Percentiles rank a stretch among this genome's conserved stretches.
phyloP scores from a whole-genome alignment of 2,888 invertebrate species.

The Zootermopsis nevadensis region DNA sequence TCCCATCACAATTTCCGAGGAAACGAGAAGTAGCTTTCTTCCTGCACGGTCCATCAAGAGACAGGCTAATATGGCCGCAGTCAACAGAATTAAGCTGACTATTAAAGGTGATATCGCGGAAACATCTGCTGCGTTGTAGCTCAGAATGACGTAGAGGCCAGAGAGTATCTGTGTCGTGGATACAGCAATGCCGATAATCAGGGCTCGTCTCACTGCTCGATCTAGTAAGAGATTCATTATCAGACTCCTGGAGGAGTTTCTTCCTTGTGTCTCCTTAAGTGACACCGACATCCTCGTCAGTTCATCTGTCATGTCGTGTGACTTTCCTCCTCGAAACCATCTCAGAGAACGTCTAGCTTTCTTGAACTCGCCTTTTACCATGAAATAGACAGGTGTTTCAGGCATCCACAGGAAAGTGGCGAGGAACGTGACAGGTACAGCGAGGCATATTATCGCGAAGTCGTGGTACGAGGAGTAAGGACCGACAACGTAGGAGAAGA shows the following conservation, averaged over 20 bases:
- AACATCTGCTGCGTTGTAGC: slow-evolving; percentile 18
- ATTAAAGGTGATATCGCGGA: slow-evolving; percentile 10
- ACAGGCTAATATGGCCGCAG: slow-evolving; percentile 28
- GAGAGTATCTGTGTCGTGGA: slow-evolving; percentile 29
- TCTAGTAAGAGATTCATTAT: slow-evolving; percentile 1
- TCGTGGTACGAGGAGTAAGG: slow-evolving; percentile 65
- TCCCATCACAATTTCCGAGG: background rate
- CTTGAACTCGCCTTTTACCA: background rate
- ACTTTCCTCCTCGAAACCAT: background rate
- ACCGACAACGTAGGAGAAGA: slow-evolving; percentile 67
- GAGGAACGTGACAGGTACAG: slow-evolving; percentile 65
- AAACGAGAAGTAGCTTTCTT: slow-evolving; percentile 20
- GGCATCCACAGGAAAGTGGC: slow-evolving; percentile 61
- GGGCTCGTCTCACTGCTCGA: slow-evolving; percentile 3
- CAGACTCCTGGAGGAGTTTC: background rate
- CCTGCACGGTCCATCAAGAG: slow-evolving; percentile 30
- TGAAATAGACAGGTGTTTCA: slow-evolving; percentile 35
- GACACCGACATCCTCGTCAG: background rate
- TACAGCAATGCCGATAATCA: slow-evolving; percentile 10
- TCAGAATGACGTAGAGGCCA: slow-evolving; percentile 18
- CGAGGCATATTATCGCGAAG: slow-evolving; percentile 66
- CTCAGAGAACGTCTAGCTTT: slow-evolving; percentile 1
- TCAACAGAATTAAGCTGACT: background rate
- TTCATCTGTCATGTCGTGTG: background rate
- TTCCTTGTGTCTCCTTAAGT: background rate